phyloP scores from a whole-genome alignment of 2,797 vertebrate species.

The Chaetodon trifasciatus region DNA sequence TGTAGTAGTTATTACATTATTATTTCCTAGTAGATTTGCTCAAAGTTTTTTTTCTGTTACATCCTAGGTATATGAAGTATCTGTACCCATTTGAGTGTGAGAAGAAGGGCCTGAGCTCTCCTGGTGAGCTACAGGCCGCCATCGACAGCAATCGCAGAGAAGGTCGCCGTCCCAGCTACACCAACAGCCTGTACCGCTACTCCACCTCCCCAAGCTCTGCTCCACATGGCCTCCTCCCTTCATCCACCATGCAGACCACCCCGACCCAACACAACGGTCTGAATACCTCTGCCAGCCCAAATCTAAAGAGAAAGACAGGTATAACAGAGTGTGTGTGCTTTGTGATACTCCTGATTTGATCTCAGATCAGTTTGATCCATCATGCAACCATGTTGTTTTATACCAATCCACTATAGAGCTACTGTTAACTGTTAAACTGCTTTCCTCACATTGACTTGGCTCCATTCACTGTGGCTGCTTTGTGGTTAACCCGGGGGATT shows the following conservation, averaged over 20 bases:
- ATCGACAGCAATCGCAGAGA: slow-evolving; percentile 97
- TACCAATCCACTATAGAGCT: background rate
- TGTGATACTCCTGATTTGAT: background rate
- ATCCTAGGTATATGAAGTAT: slow-evolving; percentile 97
- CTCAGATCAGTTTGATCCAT: background rate
- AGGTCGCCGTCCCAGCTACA: slow-evolving; percentile 94
- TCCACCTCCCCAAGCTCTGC: slow-evolving; percentile 83
- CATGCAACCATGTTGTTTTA: background rate
- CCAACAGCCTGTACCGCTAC: slow-evolving; percentile 92
- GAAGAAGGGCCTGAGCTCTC: slow-evolving; percentile 95
- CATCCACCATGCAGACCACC: slow-evolving; percentile 89
- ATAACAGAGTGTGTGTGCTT: background rate
- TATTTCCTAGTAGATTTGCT: too few relatives aligned
- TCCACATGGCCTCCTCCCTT: slow-evolving; percentile 86
- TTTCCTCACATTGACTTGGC: background rate
- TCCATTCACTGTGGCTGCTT: background rate
- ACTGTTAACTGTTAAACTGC: too few relatives aligned
- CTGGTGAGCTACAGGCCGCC: slow-evolving; percentile 93
- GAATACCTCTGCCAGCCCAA: slow-evolving; percentile 79
- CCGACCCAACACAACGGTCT: slow-evolving; percentile 81
- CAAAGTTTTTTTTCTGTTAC: background rate
- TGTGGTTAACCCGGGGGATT: background rate
- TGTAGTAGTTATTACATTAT: background rate
- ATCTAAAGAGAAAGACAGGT: slow-evolving; percentile 82
- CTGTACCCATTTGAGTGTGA: slow-evolving; percentile 96